Evolutionary conservation across 2,888 invertebrate species (phyloP).

Genomic region (Xanthostigma xanthostigma): DNA sequence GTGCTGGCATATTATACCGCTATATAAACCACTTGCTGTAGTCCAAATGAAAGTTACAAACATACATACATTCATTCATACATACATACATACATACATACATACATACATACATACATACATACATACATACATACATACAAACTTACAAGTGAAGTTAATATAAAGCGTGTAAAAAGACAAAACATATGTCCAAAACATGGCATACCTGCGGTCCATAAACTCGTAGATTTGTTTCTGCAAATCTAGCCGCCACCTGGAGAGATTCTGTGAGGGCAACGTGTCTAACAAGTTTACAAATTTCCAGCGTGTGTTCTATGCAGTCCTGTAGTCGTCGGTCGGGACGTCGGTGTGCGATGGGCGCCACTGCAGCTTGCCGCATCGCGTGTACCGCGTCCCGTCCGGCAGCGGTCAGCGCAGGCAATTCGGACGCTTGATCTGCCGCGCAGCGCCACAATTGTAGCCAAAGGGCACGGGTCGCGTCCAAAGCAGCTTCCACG

Average conservation of each 20-base stretch:
- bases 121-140: no score
- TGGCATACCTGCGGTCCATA: slow-evolving; percentile 73
- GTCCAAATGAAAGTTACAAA: no score
- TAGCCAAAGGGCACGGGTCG: slow-evolving; percentile 4
- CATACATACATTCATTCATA: no score
- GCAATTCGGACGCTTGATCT: slow-evolving; percentile 9
- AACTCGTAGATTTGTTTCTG: slow-evolving; percentile 86
- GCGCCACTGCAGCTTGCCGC: slow-evolving; percentile 27
- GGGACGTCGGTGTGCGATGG: slow-evolving; percentile 35
- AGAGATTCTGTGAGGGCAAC: slow-evolving; percentile 87
- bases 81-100: no score
- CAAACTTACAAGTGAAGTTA: no score
- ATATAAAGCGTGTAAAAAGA: no score
- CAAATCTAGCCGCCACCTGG: slow-evolving; percentile 91
- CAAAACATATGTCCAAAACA: background rate
- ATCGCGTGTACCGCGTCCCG: slow-evolving; percentile 27
- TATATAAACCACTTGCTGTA: no score
- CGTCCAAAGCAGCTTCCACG: slow-evolving; percentile 5
- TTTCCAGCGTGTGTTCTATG: slow-evolving; percentile 97
- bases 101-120: no score
- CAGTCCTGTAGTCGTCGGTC: slow-evolving; percentile 87
- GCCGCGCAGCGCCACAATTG: slow-evolving; percentile 20
- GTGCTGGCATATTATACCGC: no score
- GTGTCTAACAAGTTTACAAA: slow-evolving; percentile 91
- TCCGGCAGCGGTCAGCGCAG: slow-evolving; percentile 14